A percentile compares a stretch with the other conserved stretches of the same genome.
Conservation (phyloP, 1,140 invertebrate genomes). For the Sitophilus oryzae region DNA sequence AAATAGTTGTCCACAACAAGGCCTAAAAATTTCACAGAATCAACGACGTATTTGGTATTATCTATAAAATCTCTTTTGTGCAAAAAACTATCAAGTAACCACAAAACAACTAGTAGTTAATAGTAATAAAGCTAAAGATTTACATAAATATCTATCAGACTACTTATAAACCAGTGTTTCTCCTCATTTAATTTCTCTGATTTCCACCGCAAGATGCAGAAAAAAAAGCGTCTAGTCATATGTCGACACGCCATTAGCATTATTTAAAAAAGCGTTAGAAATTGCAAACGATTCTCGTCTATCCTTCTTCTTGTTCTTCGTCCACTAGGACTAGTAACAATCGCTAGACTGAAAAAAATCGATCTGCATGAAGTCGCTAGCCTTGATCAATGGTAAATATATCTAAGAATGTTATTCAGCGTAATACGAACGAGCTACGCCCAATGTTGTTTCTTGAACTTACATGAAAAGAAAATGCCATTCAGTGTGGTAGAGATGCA, state of each 20-base stretch:
- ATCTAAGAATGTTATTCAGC: slow-evolving; percentile 23
- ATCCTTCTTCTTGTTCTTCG: too few species aligned
- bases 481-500: slow-evolving; percentile 14
- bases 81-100: too few species aligned
- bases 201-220: not conserved
- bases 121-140: too few species aligned
- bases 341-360: slow-evolving; percentile 18
- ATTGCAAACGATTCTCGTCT: slow-evolving; percentile 8
- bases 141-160: too few species aligned
- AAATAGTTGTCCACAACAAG: too few species aligned
- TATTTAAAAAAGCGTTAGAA: slow-evolving; percentile 8
- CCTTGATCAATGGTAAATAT: slow-evolving; percentile 24
- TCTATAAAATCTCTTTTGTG: too few species aligned
- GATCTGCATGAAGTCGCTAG: slow-evolving; percentile 19
- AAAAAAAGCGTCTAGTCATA: slow-evolving; percentile 4
- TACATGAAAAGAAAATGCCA: slow-evolving; percentile 19
- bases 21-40: too few species aligned
- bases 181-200: not conserved
- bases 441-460: slow-evolving; percentile 19
- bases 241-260: not conserved
- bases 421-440: slow-evolving; percentile 14
- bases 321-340: too few species aligned
- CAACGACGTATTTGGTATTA: too few species aligned
- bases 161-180: not conserved
- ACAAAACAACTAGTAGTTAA: too few species aligned